Evolutionary conservation across 2,888 invertebrate genomes (phyloP), one percentile per base, ranked within the genome.

Genomic region (Nomada ferruginata): DNA sequence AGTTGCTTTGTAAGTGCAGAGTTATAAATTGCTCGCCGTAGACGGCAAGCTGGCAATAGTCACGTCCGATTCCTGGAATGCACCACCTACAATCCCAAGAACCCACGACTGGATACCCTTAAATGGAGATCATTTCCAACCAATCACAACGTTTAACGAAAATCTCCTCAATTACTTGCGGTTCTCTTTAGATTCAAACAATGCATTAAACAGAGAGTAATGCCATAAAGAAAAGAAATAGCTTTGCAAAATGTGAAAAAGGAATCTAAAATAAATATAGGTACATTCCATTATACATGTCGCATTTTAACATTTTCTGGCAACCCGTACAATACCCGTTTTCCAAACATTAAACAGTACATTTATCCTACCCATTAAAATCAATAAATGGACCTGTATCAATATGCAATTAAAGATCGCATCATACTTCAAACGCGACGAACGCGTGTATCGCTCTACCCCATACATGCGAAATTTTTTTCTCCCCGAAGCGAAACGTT

Each of bases 401-500:
- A 52, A 52, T n/a, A n/a, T 4, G n/a, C n/a, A 76, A 84, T 81
- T 74, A 74, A 36, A 18, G 15, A 26, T 36, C 15, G 29, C 29
- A 5, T 7, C 60, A 11, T 13, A 20, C 76, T 82, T 71, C 64
- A 78, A 72, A 70, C 63, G 52, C 64, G 76, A 74, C 75, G 85
- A 70, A 53, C 44, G 36, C 9, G 9, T 36, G 36, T 36, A 36
- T 36, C 36, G 36, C 36, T 36, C 36, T 36, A 7, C 36, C 82
- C 74, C 70, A 79, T 72, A 66, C 20, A 3, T 55, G 50, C 15
- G n/a, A 2, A 44, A 50, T 52, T 26, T 57, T 57, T 50, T 55
- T 57, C 36, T 44, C 9, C 68, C 69, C 74, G 70, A 42, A 74
- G 74, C 72, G 72, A 18, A 80, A 78, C 60, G 83, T 76, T 77